Evolutionary conservation across 2,113 vertebrate species (phyloP).

Genomic region (Laterallus jamaicensis): DNA sequence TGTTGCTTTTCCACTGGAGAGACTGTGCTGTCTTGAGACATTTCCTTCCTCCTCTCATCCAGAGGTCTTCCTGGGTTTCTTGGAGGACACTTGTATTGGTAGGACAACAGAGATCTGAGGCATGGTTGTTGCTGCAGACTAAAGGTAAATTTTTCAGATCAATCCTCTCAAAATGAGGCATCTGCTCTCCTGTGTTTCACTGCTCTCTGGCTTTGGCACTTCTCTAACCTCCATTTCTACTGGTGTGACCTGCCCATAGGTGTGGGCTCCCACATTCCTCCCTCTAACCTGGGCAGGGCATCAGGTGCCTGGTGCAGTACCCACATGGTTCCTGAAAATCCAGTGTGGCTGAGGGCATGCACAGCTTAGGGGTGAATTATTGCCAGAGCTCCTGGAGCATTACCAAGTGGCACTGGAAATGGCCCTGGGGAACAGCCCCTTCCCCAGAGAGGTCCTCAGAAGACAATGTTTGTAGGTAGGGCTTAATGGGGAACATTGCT

Average conservation of each 20-base stretch:
- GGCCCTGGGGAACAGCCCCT: background rate
- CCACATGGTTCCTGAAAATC: background rate
- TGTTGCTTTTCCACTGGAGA: background rate
- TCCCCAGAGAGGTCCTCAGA: background rate
- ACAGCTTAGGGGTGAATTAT: background rate
- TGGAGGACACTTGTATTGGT: background rate
- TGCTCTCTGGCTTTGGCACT: background rate
- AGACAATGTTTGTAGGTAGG: background rate
- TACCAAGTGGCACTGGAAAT: background rate
- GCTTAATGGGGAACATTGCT: background rate
- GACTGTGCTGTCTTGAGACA: background rate
- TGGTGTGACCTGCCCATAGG: background rate
- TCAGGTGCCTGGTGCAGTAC: accelerated
- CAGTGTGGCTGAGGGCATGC: background rate
- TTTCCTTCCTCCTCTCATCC: background rate
- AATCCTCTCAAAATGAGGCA: background rate
- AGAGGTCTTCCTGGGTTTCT: background rate
- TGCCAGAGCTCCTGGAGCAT: background rate
- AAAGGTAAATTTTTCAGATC: background rate
- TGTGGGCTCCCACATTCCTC: background rate
- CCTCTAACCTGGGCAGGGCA: background rate
- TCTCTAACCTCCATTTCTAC: background rate
- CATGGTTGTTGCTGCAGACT: background rate
- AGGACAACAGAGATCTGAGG: background rate
- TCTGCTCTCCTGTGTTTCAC: background rate